Base-by-base conservation (phyloP, 2,113 vertebrate genomes). In the Nothobranchius furzeri region DNA sequence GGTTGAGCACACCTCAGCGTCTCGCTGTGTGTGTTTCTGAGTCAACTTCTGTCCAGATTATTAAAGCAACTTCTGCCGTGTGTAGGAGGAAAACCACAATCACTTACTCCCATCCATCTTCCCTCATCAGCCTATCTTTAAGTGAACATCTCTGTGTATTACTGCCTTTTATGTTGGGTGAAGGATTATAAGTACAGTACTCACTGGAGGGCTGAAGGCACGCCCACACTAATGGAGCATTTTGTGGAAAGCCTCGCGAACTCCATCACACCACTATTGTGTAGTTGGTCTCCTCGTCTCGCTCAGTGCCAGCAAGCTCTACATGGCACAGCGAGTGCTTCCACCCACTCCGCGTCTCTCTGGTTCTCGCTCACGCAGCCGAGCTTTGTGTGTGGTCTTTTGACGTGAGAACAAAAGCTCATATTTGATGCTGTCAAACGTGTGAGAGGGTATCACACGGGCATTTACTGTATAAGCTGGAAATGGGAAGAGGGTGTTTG, bases 351-450 rank as follows among this genome's bases (percentile, higher is more conserved):
- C 66, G 35, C 24, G 37, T 40, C 71, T 82, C 80, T 84, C 76
- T 60, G 68, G 1, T 70, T 64, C 72, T 76, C 62, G 48, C 84
- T 78, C 83, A 65, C 75, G 82, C 81, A 78, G 85, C 79, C 54
- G 49, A 73, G 73, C 77, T 64, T 85, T 88, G 78, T 89, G 87
- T 85, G 85, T 85, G 78, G 82, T 80, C 79, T 64, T 85, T 89
- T 84, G 78, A 85, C 70, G 13, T 7, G 30, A 78, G 73, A 85
- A 83, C 81, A 89, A 81, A 84, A 84, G 79, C 72, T 12, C 68
- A 67, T 72, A 68, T 78, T 79, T 73, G 62, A 84, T 77, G 55
- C 73, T 64, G 61, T 68, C 70, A 79, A 79, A 86, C 70, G 70
- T 79, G 58, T 59, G 30, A 83, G 76, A 79, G 77, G 70, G 30